Conservation (phyloP, 2,888 invertebrate genomes). For the Catonia carolina region DNA sequence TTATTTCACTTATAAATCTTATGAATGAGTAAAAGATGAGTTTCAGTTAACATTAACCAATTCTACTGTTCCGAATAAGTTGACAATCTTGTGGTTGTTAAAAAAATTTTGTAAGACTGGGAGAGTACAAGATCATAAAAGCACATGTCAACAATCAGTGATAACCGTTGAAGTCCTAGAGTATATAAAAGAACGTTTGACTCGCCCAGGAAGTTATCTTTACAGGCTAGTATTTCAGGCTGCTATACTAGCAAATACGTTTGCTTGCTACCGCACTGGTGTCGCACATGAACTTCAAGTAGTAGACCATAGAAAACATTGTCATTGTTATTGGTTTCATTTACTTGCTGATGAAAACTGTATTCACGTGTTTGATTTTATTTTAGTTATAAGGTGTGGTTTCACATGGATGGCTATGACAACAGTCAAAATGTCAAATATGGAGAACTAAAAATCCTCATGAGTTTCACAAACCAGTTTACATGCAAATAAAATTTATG, state of each 20-base stretch:
- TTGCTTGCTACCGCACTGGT: background rate
- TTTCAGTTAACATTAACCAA: background rate
- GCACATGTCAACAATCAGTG: background rate
- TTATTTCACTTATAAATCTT: background rate
- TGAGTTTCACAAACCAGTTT: background rate
- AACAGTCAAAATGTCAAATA: background rate
- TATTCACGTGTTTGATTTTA: constrained; percentile 1
- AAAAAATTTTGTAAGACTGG: background rate
- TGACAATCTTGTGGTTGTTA: background rate
- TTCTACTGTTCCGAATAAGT: constrained; percentile 3
- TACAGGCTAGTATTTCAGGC: background rate
- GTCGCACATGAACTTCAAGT: background rate
- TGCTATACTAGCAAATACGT: background rate
- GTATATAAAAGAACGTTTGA: background rate
- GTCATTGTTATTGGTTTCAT: background rate
- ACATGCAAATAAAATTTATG: background rate
- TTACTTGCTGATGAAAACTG: background rate
- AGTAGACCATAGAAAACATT: background rate
- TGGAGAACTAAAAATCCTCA: background rate
- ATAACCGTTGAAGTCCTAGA: background rate
- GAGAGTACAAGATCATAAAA: background rate
- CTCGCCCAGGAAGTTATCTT: background rate
- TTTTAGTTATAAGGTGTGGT: background rate
- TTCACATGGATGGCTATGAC: background rate
- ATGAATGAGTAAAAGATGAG: constrained; percentile 1